Conservation (phyloP, 2,888 invertebrate genomes). For the Encarsia formosa region DNA sequence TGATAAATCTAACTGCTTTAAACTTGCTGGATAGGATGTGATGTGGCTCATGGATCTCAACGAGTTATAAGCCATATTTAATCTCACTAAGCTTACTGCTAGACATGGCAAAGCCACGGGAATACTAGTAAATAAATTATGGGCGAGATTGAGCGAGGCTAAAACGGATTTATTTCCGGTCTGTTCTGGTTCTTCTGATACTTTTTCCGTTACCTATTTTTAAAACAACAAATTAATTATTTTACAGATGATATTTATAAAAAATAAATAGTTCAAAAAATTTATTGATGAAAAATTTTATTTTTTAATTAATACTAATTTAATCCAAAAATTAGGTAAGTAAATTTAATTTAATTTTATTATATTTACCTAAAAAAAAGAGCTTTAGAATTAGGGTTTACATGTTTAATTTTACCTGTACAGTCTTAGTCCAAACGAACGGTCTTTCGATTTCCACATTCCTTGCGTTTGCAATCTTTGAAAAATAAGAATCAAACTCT, state of each 20-base stretch:
- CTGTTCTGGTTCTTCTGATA: constrained; percentile 56
- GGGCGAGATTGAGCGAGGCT: constrained; percentile 77
- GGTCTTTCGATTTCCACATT: constrained; percentile 65
- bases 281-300: no score
- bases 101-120: constrained; percentile 87
- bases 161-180: constrained; percentile 63
- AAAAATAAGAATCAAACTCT: constrained; percentile 47
- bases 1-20: constrained; percentile 89
- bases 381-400: no score
- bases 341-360: no score
- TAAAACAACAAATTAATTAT: constrained; percentile 28
- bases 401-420: constrained; percentile 53
- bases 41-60: constrained; percentile 59
- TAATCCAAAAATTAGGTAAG: no score
- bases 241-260: not conserved
- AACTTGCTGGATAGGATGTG: constrained; percentile 80
- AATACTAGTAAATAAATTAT: constrained; percentile 84
- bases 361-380: no score
- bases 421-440: constrained; percentile 69
- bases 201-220: constrained; percentile 64
- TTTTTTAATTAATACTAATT: no score
- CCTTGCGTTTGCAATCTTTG: constrained; percentile 47
- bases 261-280: not conserved
- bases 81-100: constrained; percentile 77
- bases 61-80: constrained; percentile 90